Conservation (phyloP, 2,113 vertebrate species). For the Rhineura floridana region DNA sequence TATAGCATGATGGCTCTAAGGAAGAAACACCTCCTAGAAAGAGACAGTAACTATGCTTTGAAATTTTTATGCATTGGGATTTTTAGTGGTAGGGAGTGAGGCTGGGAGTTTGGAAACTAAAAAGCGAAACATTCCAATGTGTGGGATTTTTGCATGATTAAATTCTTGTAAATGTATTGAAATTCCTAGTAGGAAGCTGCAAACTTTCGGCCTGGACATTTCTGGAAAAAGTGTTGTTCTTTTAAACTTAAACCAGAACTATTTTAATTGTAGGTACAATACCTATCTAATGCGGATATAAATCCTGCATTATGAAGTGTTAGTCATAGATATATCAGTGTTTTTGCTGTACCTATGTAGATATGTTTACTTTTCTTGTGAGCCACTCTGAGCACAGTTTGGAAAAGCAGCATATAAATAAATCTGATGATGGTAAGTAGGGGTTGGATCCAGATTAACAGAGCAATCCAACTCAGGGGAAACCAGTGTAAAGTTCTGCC, state of each 20-base stretch:
- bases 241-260: not conserved
- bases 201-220: not conserved
- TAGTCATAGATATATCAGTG: too few species aligned
- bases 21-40: not conserved
- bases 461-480: too few species aligned
- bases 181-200: not conserved
- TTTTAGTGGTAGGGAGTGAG: not conserved
- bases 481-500: too few species aligned
- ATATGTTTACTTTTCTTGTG: too few species aligned
- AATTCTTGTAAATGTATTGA: not conserved
- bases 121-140: not conserved
- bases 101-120: not conserved
- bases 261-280: too few species aligned
- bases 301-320: too few species aligned
- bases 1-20: not conserved
- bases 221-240: not conserved
- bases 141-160: not conserved
- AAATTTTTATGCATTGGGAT: not conserved
- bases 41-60: not conserved
- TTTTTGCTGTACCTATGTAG: too few species aligned
- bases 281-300: too few species aligned
- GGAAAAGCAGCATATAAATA: too few species aligned
- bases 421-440: too few species aligned
- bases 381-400: too few species aligned
- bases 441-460: too few species aligned